Conservation (phyloP, 2,797 vertebrate species). For the Microchirus variegatus region DNA sequence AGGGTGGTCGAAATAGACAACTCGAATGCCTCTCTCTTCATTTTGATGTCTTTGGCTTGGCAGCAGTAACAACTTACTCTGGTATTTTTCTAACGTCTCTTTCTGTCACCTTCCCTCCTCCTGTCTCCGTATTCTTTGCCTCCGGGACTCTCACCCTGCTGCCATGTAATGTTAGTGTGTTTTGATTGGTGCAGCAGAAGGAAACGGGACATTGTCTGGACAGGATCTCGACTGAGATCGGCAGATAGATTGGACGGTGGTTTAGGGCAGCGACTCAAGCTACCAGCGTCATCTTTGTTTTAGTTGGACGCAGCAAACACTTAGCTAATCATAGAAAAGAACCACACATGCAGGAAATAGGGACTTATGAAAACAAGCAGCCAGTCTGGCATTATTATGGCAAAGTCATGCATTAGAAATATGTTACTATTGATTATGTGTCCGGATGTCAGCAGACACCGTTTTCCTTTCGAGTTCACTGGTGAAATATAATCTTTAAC, state of each 20-base stretch:
- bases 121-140: slow-evolving; percentile 51
- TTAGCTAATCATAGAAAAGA: slow-evolving; percentile 73
- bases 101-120: slow-evolving; percentile 51
- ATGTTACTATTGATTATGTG: slow-evolving; percentile 57
- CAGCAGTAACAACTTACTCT: slow-evolving; percentile 17
- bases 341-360: slow-evolving; percentile 74
- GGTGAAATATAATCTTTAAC: not conserved
- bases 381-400: slow-evolving; percentile 51
- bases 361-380: slow-evolving; percentile 76
- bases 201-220: slow-evolving; percentile 83
- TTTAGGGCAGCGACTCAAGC: slow-evolving; percentile 60
- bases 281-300: slow-evolving; percentile 77
- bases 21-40: slow-evolving; percentile 50
- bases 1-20: slow-evolving; percentile 49
- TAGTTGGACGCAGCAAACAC: slow-evolving; percentile 77
- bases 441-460: slow-evolving; percentile 56
- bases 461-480: not conserved
- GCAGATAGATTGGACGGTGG: slow-evolving; percentile 69
- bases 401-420: slow-evolving; percentile 64
- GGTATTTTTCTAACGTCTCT: slow-evolving; percentile 33
- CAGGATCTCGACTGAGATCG: slow-evolving; percentile 83
- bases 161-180: slow-evolving; percentile 65
- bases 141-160: slow-evolving; percentile 46
- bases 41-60: slow-evolving; percentile 45
- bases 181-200: slow-evolving; percentile 74